Evolutionary conservation across 1,140 invertebrate species (phyloP), one percentile per base, ranked within the genome.

Genomic region (Parapsyche elsis): DNA sequence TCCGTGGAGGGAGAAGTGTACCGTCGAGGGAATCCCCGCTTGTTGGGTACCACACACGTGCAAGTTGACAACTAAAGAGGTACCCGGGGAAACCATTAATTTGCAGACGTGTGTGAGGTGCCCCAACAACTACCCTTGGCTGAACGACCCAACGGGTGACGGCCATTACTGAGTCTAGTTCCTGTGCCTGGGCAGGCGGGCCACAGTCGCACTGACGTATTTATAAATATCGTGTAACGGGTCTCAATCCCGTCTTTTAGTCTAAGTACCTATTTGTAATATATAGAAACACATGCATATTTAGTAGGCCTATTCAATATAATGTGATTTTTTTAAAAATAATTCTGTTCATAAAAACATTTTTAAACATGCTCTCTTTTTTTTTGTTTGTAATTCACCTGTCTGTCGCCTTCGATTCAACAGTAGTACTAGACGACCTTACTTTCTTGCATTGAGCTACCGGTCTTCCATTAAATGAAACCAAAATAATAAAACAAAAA

Each of bases 71-170:
- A 95, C 95, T 82, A 96, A 97, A 88, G 96, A 97, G 89, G 93
- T 97, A 81, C 95, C 95, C 87, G 96, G 96, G 21, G 96, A 98
- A 88, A 97, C 96, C 73, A 93, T 98, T 86, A 96, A 96, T 86
- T 91, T 98, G 80, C 95, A 97, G 88, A 98, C 96, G 12, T 98
- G 97, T 87, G 92, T 97, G 61, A 92, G 96, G 84, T 98, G 97
- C 89, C 96, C 96, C 81, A 95, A 95, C 87, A 97, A 97, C 86
- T 98, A 97, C 88, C 97, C 97, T 80, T 97, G 96, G 96, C 87
- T 97, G 80, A 96, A 96, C 85, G 96, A 98, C 88, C 95, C 95
- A 21, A 96, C 95, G 84, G 96, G 96, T 85, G 95, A 97, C 87
- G 95, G 95, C 86, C 95, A 95, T 91, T 95, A 94, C 90, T 96